Base-by-base conservation (phyloP, 2,113 vertebrate genomes). In the Indicator maculatus region DNA sequence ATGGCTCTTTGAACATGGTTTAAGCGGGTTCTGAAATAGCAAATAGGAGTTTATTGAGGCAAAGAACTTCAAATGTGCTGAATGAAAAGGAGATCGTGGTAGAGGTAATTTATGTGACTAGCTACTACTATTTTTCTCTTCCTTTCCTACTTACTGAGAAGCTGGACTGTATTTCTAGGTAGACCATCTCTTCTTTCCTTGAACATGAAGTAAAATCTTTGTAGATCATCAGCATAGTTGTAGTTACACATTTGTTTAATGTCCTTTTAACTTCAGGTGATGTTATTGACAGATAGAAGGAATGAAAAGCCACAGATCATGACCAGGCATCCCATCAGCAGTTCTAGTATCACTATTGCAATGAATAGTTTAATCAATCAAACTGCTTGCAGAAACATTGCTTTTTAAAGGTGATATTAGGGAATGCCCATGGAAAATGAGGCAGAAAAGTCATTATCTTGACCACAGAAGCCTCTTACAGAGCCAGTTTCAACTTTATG, bases 391-490 rank as follows among this genome's bases (percentile, higher is more conserved):
- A 73, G 63, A 85, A 92, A 79, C 36, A 80, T 64, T 82, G 27
- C 24, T 86, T 93, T 93, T 89, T 87, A 11, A 82, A 94, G 55
- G 58, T 66, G 56, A 18, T 82, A 70, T 66, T 87, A 92, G 50
- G 84, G 73, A 87, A 90, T 56, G 15, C 33, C 74, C 17, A 6
- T 30, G 78, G 89, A 92, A 95, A 92, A 86, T 79, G 41, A 92
- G 30, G 94, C 63, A 76, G 59, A 83, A 85, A 28, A 76, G 24
- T 89, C 78, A 87, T 79, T 78, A 94, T 82, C 58, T 85, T 82
- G 6, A 26, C 83, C 70, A 86, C 70, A 86, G 63, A 94, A 60
- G 11, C 24, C 41, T 27, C 38, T 60, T n/a, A 72, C 23, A 65
- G 52, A 93, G 79, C 75, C 75, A 65, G 16, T 75, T 86, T 87